A percentile compares a stretch with the other conserved stretches of the same genome.
Conservation (phyloP, 2,888 invertebrate species). For the Drymonia ruficornis region DNA sequence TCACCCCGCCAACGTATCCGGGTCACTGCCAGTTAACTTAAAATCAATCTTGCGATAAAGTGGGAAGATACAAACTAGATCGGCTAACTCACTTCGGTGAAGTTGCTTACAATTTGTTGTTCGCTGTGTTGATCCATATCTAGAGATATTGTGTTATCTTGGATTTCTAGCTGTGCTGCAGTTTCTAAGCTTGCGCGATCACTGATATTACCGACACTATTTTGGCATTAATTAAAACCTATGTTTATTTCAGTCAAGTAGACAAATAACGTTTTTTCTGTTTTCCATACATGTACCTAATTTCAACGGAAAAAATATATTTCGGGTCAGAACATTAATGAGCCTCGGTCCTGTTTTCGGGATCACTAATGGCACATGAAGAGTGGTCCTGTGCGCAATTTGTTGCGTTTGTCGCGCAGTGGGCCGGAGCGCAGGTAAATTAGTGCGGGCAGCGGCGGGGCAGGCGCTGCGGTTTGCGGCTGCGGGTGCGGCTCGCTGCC, state of each 20-base stretch:
- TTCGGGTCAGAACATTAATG: neutral
- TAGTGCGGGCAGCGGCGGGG: neutral
- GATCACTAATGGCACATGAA: neutral
- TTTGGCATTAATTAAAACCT: no score
- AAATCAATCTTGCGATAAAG: constrained; percentile 22
- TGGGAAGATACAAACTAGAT: constrained; percentile 20
- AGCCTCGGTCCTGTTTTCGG: neutral
- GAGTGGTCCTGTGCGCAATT: neutral
- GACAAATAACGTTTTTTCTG: no score
- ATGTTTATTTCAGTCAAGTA: no score
- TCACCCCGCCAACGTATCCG: constrained; percentile 23
- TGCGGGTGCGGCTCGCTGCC: constrained; percentile 2
- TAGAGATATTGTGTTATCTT: constrained; percentile 48
- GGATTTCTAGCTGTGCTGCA: constrained; percentile 30
- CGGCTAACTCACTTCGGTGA: constrained; percentile 15
- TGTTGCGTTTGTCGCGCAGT: neutral
- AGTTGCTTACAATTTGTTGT: constrained; percentile 46
- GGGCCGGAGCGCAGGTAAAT: constrained; percentile 2
- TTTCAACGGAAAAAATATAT: neutral
- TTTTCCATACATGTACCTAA: neutral
- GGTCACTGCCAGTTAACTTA: constrained; percentile 17
- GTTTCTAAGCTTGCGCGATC: constrained; percentile 6
- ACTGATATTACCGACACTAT: neutral
- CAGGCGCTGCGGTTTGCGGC: neutral
- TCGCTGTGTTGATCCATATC: constrained; percentile 51